Evolutionary conservation across 2,113 vertebrate species (phyloP), one percentile per base, ranked within the genome.

Genomic region (Tenebrosternarchus preto): DNA sequence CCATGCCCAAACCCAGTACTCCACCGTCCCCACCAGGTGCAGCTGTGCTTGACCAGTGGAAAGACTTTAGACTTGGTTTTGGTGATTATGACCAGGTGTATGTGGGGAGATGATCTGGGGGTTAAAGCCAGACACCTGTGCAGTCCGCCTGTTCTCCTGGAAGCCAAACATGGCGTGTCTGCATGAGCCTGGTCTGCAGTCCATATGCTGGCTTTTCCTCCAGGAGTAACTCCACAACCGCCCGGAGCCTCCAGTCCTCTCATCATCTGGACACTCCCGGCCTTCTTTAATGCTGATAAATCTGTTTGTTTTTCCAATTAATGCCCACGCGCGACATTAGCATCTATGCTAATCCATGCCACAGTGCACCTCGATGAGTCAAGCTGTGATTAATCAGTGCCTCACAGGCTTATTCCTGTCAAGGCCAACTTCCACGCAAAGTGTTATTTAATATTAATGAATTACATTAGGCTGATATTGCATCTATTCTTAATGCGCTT

Each of bases 221-320:
- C 85, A 86, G 87, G 76, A 88, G 88, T 85, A 82, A 85, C 85
- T 82, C 86, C 83, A 77, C 86, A 78, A 86, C 85, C 82, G 80
- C 87, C 88, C 86, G 89, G 85, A 39, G 84, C 88, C 73, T 82
- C 83, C 84, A 85, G 78, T 36, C 76, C 12, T 81, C 69, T 85
- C 50, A 57, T 78, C 56, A 80, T 87, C 70, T 72, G 81, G 87
- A 84, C 88, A 83, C 83, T 70, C 36, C 53, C 71, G 60, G 82
- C 77, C 33, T 84, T 76, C 78, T 71, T 56, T 85, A 84, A 86
- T 86, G 85, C 88, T 88, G 87, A 90, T 90, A 90, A 86, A 90
- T 90, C 88, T 88, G 87, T 88, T 89, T 85, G 87, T 90, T 90
- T 90, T 87, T 84, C 19, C 86, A 88, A 88, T 90, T 84, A 91